These are phyloP conservation scores for Talpa occidentalis DNA, from an alignment of 2,113 vertebrate genomes.

Conservation along the genomic window DNA sequence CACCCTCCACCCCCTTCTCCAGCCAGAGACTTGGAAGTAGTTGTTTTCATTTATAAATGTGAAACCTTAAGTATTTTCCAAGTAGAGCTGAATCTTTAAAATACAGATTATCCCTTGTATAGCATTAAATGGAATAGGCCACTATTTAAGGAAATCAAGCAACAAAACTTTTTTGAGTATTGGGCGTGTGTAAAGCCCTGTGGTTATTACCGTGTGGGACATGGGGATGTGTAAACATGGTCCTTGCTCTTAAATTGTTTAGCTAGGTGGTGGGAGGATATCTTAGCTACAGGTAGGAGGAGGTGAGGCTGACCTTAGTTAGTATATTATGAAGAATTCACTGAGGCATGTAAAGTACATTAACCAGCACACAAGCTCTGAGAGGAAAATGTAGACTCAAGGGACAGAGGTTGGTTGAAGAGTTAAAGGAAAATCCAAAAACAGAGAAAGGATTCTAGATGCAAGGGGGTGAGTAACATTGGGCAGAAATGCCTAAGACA, in stretches of 20 bases:
- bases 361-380: neutral
- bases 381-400: neutral
- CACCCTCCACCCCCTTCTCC: neutral
- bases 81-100: neutral
- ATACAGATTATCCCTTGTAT: neutral
- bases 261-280: neutral
- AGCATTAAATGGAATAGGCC: neutral
- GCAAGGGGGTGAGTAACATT: neutral
- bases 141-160: slow-evolving; percentile 21
- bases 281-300: neutral
- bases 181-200: neutral
- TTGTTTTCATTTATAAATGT: slow-evolving; percentile 25
- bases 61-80: neutral
- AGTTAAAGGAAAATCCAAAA: slow-evolving; percentile 30
- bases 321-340: slow-evolving; percentile 20
- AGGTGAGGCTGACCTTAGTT: neutral
- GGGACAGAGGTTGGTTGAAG: slow-evolving; percentile 12
- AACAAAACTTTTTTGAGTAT: neutral
- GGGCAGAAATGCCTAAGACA: slow-evolving; percentile 1
- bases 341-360: slow-evolving; percentile 31
- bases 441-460: neutral
- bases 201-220: neutral
- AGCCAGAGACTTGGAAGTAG: neutral
- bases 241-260: neutral
- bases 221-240: neutral